A percentile compares a stretch with the other conserved stretches of the same genome.
Evolutionary conservation across 2,888 invertebrate species (phyloP).

Genomic region (Nowickia ferox): DNA sequence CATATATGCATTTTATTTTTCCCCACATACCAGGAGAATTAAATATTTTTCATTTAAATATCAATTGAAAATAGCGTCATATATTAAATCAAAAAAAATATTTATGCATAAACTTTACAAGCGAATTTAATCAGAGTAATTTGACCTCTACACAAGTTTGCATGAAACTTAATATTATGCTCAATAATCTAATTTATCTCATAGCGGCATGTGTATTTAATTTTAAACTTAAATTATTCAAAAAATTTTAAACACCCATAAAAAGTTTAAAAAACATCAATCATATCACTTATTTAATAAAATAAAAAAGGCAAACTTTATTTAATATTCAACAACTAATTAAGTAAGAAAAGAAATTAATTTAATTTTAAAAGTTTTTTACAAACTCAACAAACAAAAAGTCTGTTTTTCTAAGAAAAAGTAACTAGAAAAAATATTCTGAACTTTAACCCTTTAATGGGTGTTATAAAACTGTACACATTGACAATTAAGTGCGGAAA

Average conservation of each 20-base stretch:
- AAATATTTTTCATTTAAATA: too few species aligned
- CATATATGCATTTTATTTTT: too few species aligned
- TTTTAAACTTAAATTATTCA: background rate
- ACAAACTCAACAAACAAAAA: constrained; percentile 22
- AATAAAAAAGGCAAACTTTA: background rate
- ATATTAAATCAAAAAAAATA: background rate
- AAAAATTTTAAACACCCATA: background rate
- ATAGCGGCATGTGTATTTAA: background rate
- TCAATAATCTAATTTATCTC: background rate
- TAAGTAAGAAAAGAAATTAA: constrained; percentile 37
- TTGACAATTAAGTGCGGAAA: constrained; percentile 41
- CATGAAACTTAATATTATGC: background rate
- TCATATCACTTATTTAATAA: constrained; percentile 26
- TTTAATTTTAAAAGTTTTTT: constrained; percentile 47
- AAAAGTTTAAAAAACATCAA: constrained; percentile 42
- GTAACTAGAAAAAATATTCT: constrained; percentile 24
- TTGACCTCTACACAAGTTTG: background rate
- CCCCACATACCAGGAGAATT: too few species aligned
- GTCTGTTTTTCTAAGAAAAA: background rate
- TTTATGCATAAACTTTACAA: background rate
- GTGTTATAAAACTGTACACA: constrained; percentile 45
- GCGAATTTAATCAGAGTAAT: background rate
- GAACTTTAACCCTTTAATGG: constrained; percentile 68
- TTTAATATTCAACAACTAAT: constrained; percentile 49
- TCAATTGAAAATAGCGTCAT: background rate